These are phyloP conservation scores for Bibio marci DNA, from an alignment of 2,888 invertebrate genomes.

Conservation along the genomic window DNA sequence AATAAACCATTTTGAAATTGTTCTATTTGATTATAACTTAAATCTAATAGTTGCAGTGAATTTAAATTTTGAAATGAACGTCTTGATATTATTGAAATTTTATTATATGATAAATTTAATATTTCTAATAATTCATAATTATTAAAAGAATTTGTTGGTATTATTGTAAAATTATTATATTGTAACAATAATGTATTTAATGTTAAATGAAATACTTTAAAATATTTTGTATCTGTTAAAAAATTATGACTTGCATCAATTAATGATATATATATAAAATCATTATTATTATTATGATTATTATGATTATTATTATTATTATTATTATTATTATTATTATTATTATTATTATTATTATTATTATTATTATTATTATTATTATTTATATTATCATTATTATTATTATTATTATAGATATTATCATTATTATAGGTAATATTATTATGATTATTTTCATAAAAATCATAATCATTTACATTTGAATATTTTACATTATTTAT, in stretches of 20 bases:
- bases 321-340: neutral
- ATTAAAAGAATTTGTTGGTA: conserved; percentile 60
- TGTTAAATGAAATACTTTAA: conserved; percentile 43
- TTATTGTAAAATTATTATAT: conserved; percentile 50
- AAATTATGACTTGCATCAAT: conserved; percentile 56
- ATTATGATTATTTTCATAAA: too few relatives aligned
- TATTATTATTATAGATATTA: too few relatives aligned
- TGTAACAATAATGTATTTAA: conserved; percentile 53
- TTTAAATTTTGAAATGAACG: conserved; percentile 60
- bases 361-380: conserved; percentile 1
- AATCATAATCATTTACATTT: too few relatives aligned
- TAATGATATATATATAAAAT: conserved; percentile 41
- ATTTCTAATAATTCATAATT: conserved; percentile 52
- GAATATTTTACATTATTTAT: conserved; percentile 18
- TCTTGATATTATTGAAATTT: conserved; percentile 49
- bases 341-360: conserved; percentile 17
- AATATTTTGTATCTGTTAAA: conserved; percentile 44
- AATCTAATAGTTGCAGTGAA: conserved; percentile 59
- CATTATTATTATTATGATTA: too few relatives aligned
- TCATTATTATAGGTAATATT: too few relatives aligned
- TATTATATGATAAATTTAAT: conserved; percentile 56
- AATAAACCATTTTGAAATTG: conserved; percentile 68
- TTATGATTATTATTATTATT: too few relatives aligned
- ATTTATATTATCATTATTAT: too few relatives aligned
- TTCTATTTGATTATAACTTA: conserved; percentile 57